Evolutionary conservation across 1,140 invertebrate species (phyloP).

Genomic region (Orchesella cincta): DNA sequence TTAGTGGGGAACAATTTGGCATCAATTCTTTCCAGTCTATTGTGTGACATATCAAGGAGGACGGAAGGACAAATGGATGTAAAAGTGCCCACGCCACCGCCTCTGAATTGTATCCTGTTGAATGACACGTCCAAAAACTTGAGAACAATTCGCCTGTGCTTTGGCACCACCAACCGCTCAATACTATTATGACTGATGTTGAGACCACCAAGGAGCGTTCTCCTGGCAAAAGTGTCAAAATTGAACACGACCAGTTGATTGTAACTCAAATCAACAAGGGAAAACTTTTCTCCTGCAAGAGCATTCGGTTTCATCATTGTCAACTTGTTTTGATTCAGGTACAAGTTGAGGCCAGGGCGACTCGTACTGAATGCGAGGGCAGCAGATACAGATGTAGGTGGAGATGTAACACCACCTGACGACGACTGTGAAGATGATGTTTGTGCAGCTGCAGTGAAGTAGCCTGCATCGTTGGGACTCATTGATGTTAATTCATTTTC

Average conservation of each 20-base stretch:
- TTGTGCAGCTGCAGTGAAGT: slow-evolving; percentile 69
- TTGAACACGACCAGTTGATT: slow-evolving; percentile 72
- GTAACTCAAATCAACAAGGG: slow-evolving; percentile 69
- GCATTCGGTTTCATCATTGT: slow-evolving; percentile 64
- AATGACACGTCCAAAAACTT: slow-evolving; percentile 73
- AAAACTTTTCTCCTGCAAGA: slow-evolving; percentile 60
- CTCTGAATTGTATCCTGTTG: slow-evolving; percentile 70
- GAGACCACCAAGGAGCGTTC: slow-evolving; percentile 72
- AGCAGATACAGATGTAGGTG: slow-evolving; percentile 63
- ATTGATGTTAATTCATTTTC: slow-evolving; percentile 67
- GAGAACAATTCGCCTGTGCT: slow-evolving; percentile 68
- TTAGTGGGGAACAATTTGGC: slow-evolving; percentile 44
- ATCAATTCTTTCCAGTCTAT: slow-evolving; percentile 71
- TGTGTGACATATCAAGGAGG: slow-evolving; percentile 75
- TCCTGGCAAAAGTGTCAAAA: slow-evolving; percentile 72
- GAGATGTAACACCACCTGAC: slow-evolving; percentile 67
- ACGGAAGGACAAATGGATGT: slow-evolving; percentile 75
- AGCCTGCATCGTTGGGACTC: slow-evolving; percentile 64
- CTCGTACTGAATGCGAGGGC: slow-evolving; percentile 58
- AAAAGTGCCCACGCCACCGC: slow-evolving; percentile 69
- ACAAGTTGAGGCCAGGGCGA: slow-evolving; percentile 66
- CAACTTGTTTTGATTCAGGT: slow-evolving; percentile 70
- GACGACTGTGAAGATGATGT: slow-evolving; percentile 71
- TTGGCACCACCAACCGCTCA: slow-evolving; percentile 71
- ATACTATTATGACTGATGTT: slow-evolving; percentile 78